phyloP scores from a whole-genome alignment of 2,113 vertebrate species.

The Gasterosteus aculeatus region DNA sequence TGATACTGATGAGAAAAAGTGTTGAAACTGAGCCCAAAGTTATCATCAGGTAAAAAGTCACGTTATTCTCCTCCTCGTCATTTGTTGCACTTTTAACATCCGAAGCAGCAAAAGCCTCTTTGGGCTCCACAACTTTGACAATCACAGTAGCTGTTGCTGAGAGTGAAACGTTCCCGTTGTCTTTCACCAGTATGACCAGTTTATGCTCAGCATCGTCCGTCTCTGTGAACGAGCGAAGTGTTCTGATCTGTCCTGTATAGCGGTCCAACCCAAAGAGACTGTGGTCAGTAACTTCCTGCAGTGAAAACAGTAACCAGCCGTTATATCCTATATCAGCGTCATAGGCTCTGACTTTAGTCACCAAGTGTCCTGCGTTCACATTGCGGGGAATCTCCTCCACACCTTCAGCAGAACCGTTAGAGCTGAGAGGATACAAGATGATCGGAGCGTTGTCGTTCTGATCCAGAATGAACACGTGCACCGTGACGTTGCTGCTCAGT shows the following conservation, averaged over 20 bases:
- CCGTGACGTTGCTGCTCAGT: constrained; percentile 53
- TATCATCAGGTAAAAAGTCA: constrained; percentile 73
- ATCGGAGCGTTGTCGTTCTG: constrained; percentile 75
- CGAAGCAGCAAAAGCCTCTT: too few species aligned
- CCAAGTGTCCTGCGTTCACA: constrained; percentile 22
- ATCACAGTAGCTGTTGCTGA: constrained; percentile 46
- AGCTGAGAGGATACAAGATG: constrained; percentile 53
- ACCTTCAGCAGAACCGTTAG: constrained; percentile 67
- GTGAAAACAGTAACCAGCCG: too few species aligned
- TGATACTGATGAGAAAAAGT: constrained; percentile 73
- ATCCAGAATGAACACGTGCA: constrained; percentile 70
- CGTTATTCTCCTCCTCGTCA: constrained; percentile 7
- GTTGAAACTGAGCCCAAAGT: constrained; percentile 68
- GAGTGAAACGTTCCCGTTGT: constrained; percentile 45
- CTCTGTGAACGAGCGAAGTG: not conserved
- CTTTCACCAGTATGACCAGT: constrained; percentile 16
- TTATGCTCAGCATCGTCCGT: too few species aligned
- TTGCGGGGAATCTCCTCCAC: constrained; percentile 42
- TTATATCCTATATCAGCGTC: too few species aligned
- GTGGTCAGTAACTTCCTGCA: too few species aligned
- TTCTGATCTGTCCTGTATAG: too few species aligned
- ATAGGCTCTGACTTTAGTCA: too few species aligned
- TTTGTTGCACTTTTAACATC: too few species aligned
- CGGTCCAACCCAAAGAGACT: too few species aligned
- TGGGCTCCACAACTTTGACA: constrained; percentile 47